Evolutionary conservation across 2,888 invertebrate genomes (phyloP).

Genomic region (Fragum sueziense): DNA sequence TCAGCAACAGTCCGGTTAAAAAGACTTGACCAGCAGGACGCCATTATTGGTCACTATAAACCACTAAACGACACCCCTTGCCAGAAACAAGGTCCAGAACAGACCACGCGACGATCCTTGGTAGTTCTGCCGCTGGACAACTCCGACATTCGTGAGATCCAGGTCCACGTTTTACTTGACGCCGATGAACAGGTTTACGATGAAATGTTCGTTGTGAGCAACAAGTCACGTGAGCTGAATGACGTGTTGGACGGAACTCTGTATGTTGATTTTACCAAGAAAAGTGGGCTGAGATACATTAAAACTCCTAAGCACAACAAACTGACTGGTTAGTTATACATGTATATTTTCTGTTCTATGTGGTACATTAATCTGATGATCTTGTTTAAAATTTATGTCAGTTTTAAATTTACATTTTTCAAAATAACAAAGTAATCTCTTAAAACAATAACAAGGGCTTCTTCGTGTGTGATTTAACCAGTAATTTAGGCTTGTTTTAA

Average conservation of each 20-base stretch:
- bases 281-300: conserved; percentile 19
- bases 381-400: too few relatives aligned
- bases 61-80: conserved; percentile 6
- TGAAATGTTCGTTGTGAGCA: conserved; percentile 31
- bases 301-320: neutral
- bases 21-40: conserved; percentile 37
- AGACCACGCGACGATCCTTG: conserved; percentile 30
- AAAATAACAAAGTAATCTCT: too few relatives aligned
- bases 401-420: too few relatives aligned
- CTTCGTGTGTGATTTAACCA: too few relatives aligned
- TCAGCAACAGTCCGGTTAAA: conserved; percentile 43
- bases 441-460: too few relatives aligned
- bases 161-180: conserved; percentile 38
- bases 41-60: conserved; percentile 51
- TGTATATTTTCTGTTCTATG: too few relatives aligned
- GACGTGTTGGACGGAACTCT: conserved; percentile 32
- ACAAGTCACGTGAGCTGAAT: conserved; percentile 23
- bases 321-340: neutral
- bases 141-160: conserved; percentile 37
- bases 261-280: conserved; percentile 39
- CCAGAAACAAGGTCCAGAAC: conserved; percentile 14
- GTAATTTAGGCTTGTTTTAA: too few relatives aligned
- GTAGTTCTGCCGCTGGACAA: conserved; percentile 42
- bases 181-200: conserved; percentile 33
- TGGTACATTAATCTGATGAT: too few relatives aligned